Evolutionary conservation across 2,888 invertebrate species (phyloP), one percentile per base, ranked within the genome.

Genomic region (Gortyna flavago): DNA sequence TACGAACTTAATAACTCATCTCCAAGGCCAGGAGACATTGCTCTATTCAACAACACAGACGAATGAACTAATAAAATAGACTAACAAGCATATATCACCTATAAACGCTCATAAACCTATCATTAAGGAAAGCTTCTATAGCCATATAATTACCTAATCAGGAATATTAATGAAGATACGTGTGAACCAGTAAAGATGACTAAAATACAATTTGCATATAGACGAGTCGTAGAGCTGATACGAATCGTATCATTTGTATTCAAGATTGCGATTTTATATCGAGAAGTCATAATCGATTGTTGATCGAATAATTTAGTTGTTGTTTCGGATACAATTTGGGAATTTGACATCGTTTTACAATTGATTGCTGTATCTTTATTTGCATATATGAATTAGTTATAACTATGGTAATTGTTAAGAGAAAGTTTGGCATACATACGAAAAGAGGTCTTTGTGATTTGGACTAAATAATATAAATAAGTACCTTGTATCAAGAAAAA

Each of bases 41-140:
- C 72, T 80, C 81, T 80, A 78, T 72, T 48, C 44, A 64, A 77
- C 9, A 72, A 75, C 81, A 78, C 44, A 70, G 61, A 80, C 71
- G 80, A 85, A 84, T 84, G 80, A 84, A 85, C 78, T 61, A 84
- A 87, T 84, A 85, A 86, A 86, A 66, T 65, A 80, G 54, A 82
- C 82, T 83, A 83, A 80, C 80, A 85, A 79, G 81, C 85, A 85
- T 88, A 87, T 82, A 87, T 84, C 85, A 85, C 88, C 65, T 38
- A 82, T 74, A 77, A 80, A 79, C 61, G 67, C 69, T 73, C 79
- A 75, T 88, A 86, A 86, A 88, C 80, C 85, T 81, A 64, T 83
- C 77, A 80, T 82, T 75, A 83, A 81, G 66, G 54, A 79, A 80
- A 80, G 62, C 76, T 69, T 75, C 44, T 71, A 81, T 62, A 82